Percentiles rank a stretch among this genome's conserved stretches.
phyloP scores from a whole-genome alignment of 2,113 vertebrate species.

The Periophthalmodon schlosseri region DNA sequence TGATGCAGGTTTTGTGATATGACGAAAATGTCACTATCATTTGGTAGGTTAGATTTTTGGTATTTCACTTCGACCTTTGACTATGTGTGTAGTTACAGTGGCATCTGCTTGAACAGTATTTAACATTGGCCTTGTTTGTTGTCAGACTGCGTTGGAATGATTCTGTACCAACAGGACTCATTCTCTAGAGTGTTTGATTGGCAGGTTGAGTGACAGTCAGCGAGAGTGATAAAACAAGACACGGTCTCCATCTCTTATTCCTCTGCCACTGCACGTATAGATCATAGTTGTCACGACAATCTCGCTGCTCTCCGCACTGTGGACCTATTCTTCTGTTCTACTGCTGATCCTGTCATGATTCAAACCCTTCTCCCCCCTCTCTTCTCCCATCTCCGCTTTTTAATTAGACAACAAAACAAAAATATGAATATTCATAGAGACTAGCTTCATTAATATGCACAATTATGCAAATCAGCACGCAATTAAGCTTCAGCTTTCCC shows the following conservation, averaged over 20 bases:
- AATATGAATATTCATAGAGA: constrained; percentile 92
- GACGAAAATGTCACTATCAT: not conserved
- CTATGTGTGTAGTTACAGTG: not conserved
- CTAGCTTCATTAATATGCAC: constrained; percentile 89
- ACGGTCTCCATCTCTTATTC: constrained; percentile 67
- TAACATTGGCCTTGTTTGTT: constrained; percentile 9
- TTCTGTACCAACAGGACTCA: constrained; percentile 9
- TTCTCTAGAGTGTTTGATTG: constrained; percentile 58
- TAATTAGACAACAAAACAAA: constrained; percentile 94
- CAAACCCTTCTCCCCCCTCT: constrained; percentile 38
- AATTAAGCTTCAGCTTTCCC: constrained; percentile 86
- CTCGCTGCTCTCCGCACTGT: constrained; percentile 64
- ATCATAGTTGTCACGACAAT: constrained; percentile 76
- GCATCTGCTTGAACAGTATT: not conserved
- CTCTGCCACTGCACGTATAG: constrained; percentile 58
- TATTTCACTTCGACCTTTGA: not conserved
- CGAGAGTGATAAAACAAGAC: constrained; percentile 53
- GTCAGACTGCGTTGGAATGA: not conserved
- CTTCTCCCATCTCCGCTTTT: constrained; percentile 72
- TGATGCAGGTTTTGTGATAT: not conserved
- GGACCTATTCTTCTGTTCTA: constrained; percentile 75
- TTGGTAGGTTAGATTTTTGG: not conserved
- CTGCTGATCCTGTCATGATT: constrained; percentile 76
- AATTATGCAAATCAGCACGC: constrained; percentile 90
- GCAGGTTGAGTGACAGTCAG: constrained; percentile 64